Evolutionary conservation across 2,797 vertebrate genomes (phyloP).

Genomic region (Siniperca obscura): DNA sequence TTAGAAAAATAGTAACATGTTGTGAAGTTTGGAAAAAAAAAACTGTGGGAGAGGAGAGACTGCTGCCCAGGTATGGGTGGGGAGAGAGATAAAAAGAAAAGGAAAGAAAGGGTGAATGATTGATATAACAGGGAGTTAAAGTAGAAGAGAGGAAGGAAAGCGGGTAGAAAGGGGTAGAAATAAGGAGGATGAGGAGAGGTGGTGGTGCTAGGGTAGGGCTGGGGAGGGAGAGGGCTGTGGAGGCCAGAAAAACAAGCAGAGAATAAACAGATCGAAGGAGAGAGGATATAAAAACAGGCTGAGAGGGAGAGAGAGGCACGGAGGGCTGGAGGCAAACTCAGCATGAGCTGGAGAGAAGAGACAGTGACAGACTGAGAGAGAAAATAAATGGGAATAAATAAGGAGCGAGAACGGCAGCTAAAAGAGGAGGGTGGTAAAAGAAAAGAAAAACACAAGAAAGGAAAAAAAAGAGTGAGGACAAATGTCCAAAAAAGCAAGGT

Average conservation of each 20-base stretch:
- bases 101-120: not conserved
- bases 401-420: not conserved
- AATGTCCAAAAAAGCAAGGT: not conserved
- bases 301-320: slow-evolving; percentile 57
- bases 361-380: slow-evolving; percentile 51
- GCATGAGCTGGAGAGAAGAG: slow-evolving; percentile 60
- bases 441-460: not conserved
- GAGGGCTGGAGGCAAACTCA: slow-evolving; percentile 70
- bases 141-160: not conserved
- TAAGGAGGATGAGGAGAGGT: slow-evolving; percentile 8
- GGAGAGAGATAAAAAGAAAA: not conserved
- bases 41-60: not conserved
- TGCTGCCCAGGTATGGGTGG: not conserved
- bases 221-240: slow-evolving; percentile 40
- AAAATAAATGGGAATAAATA: slow-evolving; percentile 34
- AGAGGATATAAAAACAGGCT: slow-evolving; percentile 70
- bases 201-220: slow-evolving; percentile 23
- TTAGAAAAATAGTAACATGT: not conserved
- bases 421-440: not conserved
- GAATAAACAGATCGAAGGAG: slow-evolving; percentile 78
- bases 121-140: not conserved
- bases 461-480: not conserved
- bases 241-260: slow-evolving; percentile 77
- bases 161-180: slow-evolving; percentile 9
- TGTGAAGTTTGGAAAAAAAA: not conserved